Base-by-base conservation (phyloP, 2,797 vertebrate genomes). In the Neostethus bicornis region DNA sequence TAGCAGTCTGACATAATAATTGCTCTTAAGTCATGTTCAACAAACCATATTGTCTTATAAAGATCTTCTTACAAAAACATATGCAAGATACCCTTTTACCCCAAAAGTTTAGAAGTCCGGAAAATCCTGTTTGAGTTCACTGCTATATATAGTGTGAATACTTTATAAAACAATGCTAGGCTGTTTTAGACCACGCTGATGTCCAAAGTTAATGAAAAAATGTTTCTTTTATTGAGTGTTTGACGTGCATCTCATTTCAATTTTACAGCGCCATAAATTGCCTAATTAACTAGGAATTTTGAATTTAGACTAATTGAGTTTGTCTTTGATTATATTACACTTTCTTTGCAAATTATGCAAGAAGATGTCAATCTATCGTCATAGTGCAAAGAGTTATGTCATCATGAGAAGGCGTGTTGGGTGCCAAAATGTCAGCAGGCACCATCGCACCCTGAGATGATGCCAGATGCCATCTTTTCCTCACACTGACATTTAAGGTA, bases 381-480 rank as follows among this genome's bases (percentile, higher is more conserved):
- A 26, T 26, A 7, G 25, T 26, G 25, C 25, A 25, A 37, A 19
- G 20, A 20, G 20, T 20, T 20, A 2, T 20, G 16, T 25, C 42
- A 9, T 43, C 12, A 20, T 38, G 32, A 51, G 37, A 5, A 34
- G 9, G 45, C 24, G 25, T 19, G 23, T 39, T 19, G 6, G 47
- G 4, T 51, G 25, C 51, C 46, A 37, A n/a, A 31, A 28, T 53
- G 41, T 46, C 64, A 61, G 17, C 54, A 16, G 73, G 63, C 10
- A 11, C 50, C 9, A 39, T n/a, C 53, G 32, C 66, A 70, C 54
- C 83, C 85, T 52, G 61, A 19, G n/a, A 70, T 56, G 60, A 43
- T 7, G 21, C 77, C 88, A 89, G 84, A 84, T 88, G 85, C 69
- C 75, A 54, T 71, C 68, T 76, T 65, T 50, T 51, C 51, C 54